Conservation (phyloP, 2,888 invertebrate species). For the Drosophila monieri region DNA sequence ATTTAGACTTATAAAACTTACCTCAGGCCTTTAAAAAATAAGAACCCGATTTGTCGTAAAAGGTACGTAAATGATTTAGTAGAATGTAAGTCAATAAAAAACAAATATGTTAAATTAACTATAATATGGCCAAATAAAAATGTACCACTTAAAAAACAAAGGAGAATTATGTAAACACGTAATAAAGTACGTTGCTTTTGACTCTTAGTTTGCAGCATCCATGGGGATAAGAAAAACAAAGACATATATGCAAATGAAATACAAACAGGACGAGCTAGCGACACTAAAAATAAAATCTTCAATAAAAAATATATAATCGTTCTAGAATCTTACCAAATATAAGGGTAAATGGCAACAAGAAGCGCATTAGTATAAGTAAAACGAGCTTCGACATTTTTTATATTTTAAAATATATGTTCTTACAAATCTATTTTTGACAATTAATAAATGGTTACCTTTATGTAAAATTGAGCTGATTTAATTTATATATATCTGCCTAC, state of each 20-base stretch:
- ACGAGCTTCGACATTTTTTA: conserved; percentile 36
- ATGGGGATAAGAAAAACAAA: conserved; percentile 58
- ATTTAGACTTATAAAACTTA: conserved; percentile 15
- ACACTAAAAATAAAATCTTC: conserved; percentile 23
- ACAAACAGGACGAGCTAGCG: conserved; percentile 48
- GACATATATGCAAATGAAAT: conserved; percentile 53
- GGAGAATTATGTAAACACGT: conserved; percentile 29
- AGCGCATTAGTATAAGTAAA: conserved; percentile 41
- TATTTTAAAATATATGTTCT: neutral
- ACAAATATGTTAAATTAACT: conserved; percentile 31
- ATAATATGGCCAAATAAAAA: conserved; percentile 34
- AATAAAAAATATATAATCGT: neutral
- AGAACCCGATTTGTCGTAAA: conserved; percentile 53
- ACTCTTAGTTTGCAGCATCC: conserved; percentile 34
- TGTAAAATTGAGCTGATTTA: neutral
- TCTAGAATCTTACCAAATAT: conserved; percentile 49
- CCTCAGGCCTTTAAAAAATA: conserved; percentile 42
- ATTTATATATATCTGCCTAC: no score
- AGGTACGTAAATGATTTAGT: neutral
- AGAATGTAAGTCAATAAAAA: neutral
- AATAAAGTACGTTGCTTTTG: neutral
- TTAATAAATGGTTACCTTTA: neutral
- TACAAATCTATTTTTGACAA: neutral
- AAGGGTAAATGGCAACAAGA: conserved; percentile 45
- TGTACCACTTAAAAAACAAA: conserved; percentile 21